A percentile compares a stretch with the other conserved stretches of the same genome.
phyloP scores from a whole-genome alignment of 2,797 vertebrate genomes.

The Jordanella pulchra region DNA sequence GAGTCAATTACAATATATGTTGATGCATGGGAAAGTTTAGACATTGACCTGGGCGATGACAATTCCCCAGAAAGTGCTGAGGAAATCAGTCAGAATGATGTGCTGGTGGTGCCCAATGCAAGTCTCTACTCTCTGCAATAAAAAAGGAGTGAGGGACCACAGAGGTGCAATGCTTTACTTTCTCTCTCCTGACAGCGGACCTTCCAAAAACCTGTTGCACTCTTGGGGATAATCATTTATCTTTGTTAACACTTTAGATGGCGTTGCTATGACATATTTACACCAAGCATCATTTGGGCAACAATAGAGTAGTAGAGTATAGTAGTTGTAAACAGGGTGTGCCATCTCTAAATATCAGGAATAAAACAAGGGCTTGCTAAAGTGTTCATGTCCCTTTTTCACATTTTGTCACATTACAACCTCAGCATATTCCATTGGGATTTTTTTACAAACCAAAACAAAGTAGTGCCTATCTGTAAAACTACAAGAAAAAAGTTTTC shows the following conservation, averaged over 20 bases:
- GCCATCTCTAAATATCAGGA: background rate
- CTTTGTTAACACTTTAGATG: conserved; percentile 24
- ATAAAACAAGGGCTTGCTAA: too few species aligned
- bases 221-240: conserved; percentile 46
- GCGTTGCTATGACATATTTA: conserved; percentile 30
- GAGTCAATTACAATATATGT: conserved; percentile 81
- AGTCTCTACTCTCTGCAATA: conserved; percentile 62
- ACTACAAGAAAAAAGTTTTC: too few species aligned
- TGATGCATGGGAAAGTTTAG: conserved; percentile 79
- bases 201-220: conserved; percentile 44
- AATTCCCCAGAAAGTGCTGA: conserved; percentile 69
- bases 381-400: background rate
- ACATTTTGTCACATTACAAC: background rate
- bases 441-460: background rate
- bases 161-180: conserved; percentile 43
- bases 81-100: conserved; percentile 68
- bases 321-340: conserved; percentile 6
- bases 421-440: background rate
- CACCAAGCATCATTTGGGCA: conserved; percentile 18
- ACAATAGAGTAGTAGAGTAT: background rate
- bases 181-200: conserved; percentile 43
- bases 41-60: conserved; percentile 77
- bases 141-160: conserved; percentile 44
- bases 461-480: too few species aligned
- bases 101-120: conserved; percentile 33